Evolutionary conservation across 2,888 invertebrate species (phyloP).

Genomic region (Hirtodrosophila cameraria): DNA sequence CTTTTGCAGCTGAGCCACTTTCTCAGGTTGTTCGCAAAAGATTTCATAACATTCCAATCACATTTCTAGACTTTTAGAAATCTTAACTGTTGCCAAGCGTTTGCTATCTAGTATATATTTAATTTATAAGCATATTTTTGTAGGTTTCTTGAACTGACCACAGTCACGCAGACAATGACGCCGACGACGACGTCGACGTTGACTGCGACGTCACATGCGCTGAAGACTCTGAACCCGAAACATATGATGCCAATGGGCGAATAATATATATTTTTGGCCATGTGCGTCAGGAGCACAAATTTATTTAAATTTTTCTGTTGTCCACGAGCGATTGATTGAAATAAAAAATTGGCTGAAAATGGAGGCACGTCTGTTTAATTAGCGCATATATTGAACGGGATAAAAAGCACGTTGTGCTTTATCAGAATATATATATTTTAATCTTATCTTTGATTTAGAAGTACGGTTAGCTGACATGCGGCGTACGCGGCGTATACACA

Average conservation of each 20-base stretch:
- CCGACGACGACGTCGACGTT: not conserved
- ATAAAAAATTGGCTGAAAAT: slow-evolving; percentile 36
- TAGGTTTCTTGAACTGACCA: slow-evolving; percentile 64
- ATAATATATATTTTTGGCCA: slow-evolving; percentile 27
- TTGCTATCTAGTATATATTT: slow-evolving; percentile 12
- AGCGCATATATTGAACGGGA: slow-evolving; percentile 34
- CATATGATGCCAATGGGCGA: slow-evolving; percentile 4
- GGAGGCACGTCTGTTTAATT: slow-evolving; percentile 72
- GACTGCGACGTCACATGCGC: slow-evolving; percentile 50
- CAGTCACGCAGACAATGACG: slow-evolving; percentile 52
- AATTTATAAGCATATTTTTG: slow-evolving; percentile 16
- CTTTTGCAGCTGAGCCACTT: slow-evolving; percentile 28
- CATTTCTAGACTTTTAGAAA: slow-evolving; percentile 30
- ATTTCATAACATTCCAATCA: slow-evolving; percentile 56
- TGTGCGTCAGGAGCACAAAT: slow-evolving; percentile 54
- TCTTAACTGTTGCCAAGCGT: slow-evolving; percentile 67
- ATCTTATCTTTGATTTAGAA: slow-evolving; percentile 52
- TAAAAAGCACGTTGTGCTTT: slow-evolving; percentile 57
- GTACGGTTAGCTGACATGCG: slow-evolving; percentile 27
- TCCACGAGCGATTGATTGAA: slow-evolving; percentile 38
- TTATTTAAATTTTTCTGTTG: slow-evolving; percentile 72
- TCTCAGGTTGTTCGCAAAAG: slow-evolving; percentile 33
- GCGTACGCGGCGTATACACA: slow-evolving; percentile 18
- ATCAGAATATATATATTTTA: slow-evolving; percentile 16
- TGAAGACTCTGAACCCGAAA: slow-evolving; percentile 9